Conservation (phyloP, 2,888 invertebrate species). For the Leucania comma region DNA sequence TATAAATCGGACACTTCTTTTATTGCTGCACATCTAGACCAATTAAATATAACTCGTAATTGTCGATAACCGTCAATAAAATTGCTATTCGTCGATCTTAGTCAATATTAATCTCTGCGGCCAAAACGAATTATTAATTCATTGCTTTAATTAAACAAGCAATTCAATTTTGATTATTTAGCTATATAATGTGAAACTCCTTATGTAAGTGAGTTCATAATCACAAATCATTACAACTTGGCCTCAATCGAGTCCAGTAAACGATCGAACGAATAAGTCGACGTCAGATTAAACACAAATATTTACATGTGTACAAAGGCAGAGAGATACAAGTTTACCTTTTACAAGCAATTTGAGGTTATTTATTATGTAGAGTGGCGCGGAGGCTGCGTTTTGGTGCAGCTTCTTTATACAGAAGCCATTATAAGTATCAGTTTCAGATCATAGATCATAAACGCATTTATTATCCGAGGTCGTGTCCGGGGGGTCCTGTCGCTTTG, state of each 20-base stretch:
- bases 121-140: constrained; percentile 52
- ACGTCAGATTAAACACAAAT: constrained; percentile 84
- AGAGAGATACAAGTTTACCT: constrained; percentile 85
- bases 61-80: constrained; percentile 78
- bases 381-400: constrained; percentile 80
- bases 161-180: constrained; percentile 56
- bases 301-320: constrained; percentile 86
- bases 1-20: constrained; percentile 84
- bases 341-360: constrained; percentile 89
- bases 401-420: constrained; percentile 90
- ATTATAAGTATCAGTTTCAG: constrained; percentile 91
- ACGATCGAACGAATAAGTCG: constrained; percentile 76
- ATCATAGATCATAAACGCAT: constrained; percentile 90
- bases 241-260: constrained; percentile 67
- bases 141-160: constrained; percentile 55
- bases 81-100: constrained; percentile 64
- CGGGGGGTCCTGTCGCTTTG: constrained; percentile 86
- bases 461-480: constrained; percentile 81
- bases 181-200: constrained; percentile 33
- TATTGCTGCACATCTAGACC: constrained; percentile 79
- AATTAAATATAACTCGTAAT: constrained; percentile 83
- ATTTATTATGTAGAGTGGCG: constrained; percentile 84
- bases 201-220: constrained; percentile 47
- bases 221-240: constrained; percentile 62
- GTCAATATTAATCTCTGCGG: constrained; percentile 63